Base-by-base conservation (phyloP, 1,140 invertebrate species). In the Drosophila albomicans region DNA sequence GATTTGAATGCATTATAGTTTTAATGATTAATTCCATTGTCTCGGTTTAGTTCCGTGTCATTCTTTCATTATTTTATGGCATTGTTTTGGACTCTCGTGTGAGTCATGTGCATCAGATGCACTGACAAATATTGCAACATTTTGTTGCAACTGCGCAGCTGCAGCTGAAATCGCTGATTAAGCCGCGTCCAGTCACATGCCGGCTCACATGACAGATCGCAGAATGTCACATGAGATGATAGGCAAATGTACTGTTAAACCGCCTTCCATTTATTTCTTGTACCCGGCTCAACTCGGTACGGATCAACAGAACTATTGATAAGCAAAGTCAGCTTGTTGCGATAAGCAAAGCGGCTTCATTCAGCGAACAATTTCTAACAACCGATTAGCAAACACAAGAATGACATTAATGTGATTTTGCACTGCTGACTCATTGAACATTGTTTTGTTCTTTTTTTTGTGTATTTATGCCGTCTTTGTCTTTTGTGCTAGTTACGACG, bases 191-290 rank as follows among this genome's bases (percentile, higher is more conserved):
- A 51, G 66, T 75, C 72, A 70, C 72, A 75, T 70, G 66, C 32
- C 66, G 52, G 72, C 58, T 52, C 72, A 63, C 66, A 69, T 75
- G 72, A 75, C 66, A 59, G 5, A 58, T 38, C 28, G 2, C 10
- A 48, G 38, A 65, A 32, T 49, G 43, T 52, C 63, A 59, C 54
- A 73, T 74, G 65, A 65, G 71, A 56, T 66, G 62, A 51, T 43
- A 65, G 61, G 43, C 48, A 63, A n/a, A 13, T 10, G 35, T 20
- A 20, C 13, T 15, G 35, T n/a, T 13, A 28, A 59, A 3, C 57
- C 38, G 48, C 49, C 49, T 65, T 65, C 49, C 62, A 25, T 25
- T 25, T 25, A 4, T 25, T 4, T 65, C 10, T 30, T 54, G 62
- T 65, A 20, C 5, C 35, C 25, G 51, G 35, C 25, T 64, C 61